Evolutionary conservation across 2,888 invertebrate species (phyloP).

Genomic region (Hemistola chrysoprasaria): DNA sequence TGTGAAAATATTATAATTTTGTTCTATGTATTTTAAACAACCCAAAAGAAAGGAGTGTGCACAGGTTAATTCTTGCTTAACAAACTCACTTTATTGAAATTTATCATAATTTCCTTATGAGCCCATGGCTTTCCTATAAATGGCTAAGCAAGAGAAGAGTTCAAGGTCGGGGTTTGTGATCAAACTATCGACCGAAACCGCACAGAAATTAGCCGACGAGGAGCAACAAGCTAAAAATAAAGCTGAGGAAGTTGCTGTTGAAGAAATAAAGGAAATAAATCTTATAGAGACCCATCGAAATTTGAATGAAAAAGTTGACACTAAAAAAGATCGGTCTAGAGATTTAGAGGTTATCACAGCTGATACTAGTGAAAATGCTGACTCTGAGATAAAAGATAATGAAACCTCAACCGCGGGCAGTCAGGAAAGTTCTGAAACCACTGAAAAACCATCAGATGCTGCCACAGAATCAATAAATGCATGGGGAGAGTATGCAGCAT

Average conservation of each 20-base stretch:
- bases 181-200: slow-evolving; percentile 72
- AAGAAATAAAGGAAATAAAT: slow-evolving; percentile 8
- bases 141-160: slow-evolving; percentile 57
- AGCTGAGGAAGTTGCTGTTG: slow-evolving; percentile 9
- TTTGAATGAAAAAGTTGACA: slow-evolving; percentile 5
- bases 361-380: neutral
- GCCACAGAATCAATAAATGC: slow-evolving; percentile 16
- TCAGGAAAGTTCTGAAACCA: neutral
- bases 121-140: slow-evolving; percentile 28
- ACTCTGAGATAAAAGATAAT: neutral
- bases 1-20: no score
- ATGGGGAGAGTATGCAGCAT: slow-evolving; percentile 77
- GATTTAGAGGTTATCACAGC: slow-evolving; percentile 11
- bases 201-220: slow-evolving; percentile 67
- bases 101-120: no score
- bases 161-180: slow-evolving; percentile 70
- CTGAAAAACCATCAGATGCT: slow-evolving; percentile 7
- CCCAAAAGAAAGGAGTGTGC: no score
- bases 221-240: slow-evolving; percentile 44
- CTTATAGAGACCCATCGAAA: neutral
- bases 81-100: no score
- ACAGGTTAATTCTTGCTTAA: no score
- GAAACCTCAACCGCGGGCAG: no score
- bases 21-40: no score
- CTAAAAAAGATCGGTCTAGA: no score